Percentiles rank a stretch among this genome's conserved stretches.
Evolutionary conservation across 35 echinoderm and acorn worm genomes (phyloP).

Genomic region (Patiria miniata): DNA sequence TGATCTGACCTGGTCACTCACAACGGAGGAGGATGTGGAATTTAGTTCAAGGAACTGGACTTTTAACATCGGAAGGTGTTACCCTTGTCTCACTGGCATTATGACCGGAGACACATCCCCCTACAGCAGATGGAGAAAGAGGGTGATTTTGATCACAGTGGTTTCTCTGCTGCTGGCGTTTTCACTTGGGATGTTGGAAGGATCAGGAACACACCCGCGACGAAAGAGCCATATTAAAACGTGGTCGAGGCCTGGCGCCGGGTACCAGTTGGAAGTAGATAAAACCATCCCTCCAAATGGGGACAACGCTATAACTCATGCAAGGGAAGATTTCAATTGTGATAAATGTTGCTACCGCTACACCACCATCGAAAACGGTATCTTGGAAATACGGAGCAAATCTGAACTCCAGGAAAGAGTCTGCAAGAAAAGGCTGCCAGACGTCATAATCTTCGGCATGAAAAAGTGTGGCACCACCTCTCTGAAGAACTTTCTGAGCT

Average conservation of each 20-base stretch:
- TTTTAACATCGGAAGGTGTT: too few species aligned
- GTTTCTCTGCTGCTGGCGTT: too few species aligned
- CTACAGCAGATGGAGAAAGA: too few species aligned
- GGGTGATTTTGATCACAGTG: too few species aligned
- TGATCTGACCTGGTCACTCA: too few species aligned
- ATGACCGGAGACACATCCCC: too few species aligned
- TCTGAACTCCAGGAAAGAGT: constrained; percentile 1
- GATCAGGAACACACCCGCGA: too few species aligned
- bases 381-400: not conserved
- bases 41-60: too few species aligned
- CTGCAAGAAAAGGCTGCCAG: constrained; percentile 44
- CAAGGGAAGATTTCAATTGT: not conserved
- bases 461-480: constrained; percentile 76
- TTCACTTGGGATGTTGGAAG: too few species aligned
- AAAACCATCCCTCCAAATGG: not conserved
- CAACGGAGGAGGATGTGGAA: too few species aligned
- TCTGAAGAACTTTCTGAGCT: constrained; percentile 64
- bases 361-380: constrained; percentile 4
- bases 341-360: constrained; percentile 25
- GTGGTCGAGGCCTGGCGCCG: not conserved
- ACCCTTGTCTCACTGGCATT: too few species aligned
- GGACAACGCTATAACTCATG: not conserved
- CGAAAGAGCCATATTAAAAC: too few species aligned
- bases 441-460: constrained; percentile 49
- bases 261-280: not conserved